Evolutionary conservation across 1,140 invertebrate species (phyloP).

Genomic region (Leptinotarsa undecemlineata): DNA sequence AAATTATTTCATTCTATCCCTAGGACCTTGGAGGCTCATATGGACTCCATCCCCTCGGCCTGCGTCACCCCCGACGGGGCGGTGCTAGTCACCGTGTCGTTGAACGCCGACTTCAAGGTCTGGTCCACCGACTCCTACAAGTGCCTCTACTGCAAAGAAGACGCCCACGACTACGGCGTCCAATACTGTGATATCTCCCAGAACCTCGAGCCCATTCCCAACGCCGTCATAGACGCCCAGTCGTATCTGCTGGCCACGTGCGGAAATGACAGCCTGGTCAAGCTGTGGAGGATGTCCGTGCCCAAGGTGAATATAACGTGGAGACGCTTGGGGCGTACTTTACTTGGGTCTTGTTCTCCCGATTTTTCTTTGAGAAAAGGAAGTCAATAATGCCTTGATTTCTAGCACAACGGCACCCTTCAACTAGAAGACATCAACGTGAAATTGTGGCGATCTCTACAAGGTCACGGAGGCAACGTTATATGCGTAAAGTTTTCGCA

Average conservation of each 20-base stretch:
- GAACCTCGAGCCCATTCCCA: constrained; percentile 53
- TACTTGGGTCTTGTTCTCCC: too few relatives aligned
- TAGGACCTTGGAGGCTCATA: constrained; percentile 60
- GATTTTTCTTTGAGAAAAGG: too few relatives aligned
- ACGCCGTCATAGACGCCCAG: constrained; percentile 45
- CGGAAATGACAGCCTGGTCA: constrained; percentile 73
- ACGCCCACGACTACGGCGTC: constrained; percentile 74
- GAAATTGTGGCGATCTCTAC: constrained; percentile 51
- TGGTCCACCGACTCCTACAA: constrained; percentile 58
- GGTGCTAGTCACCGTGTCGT: constrained; percentile 67
- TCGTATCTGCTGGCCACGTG: constrained; percentile 67
- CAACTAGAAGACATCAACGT: constrained; percentile 41
- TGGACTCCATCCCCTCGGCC: constrained; percentile 64
- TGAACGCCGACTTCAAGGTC: constrained; percentile 66
- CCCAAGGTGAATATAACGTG: constrained; percentile 37
- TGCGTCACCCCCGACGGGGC: constrained; percentile 68
- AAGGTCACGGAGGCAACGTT: constrained; percentile 63
- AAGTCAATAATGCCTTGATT: not conserved
- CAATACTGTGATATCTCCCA: constrained; percentile 68
- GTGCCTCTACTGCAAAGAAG: constrained; percentile 54
- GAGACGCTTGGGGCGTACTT: too few relatives aligned
- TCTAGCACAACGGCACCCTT: constrained; percentile 19
- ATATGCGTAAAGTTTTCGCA: constrained; percentile 63
- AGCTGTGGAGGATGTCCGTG: constrained; percentile 69
- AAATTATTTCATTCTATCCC: constrained; percentile 8